These are phyloP conservation scores for Merluccius polli DNA, from an alignment of 2,797 vertebrate species.

Conservation along the genomic window DNA sequence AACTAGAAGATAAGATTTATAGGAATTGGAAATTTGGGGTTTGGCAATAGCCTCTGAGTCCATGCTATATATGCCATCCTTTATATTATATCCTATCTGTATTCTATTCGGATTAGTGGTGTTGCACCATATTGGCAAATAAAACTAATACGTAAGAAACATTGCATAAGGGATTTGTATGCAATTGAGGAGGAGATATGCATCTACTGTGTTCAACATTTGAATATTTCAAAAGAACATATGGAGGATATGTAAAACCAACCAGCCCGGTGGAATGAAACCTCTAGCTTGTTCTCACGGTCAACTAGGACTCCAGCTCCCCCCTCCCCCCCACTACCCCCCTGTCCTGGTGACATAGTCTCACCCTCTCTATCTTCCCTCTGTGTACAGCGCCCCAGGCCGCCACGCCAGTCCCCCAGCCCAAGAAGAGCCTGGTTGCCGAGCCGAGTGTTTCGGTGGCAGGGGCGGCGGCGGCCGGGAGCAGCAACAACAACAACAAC, in stretches of 20 bases:
- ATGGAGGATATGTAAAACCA: too few species aligned
- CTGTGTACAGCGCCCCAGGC: constrained; percentile 31
- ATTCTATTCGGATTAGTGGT: neutral
- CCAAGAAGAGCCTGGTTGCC: constrained; percentile 52
- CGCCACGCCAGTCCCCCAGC: constrained; percentile 13
- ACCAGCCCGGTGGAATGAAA: too few species aligned
- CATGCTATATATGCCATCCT: neutral
- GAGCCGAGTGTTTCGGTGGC: constrained; percentile 1
- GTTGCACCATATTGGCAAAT: neutral
- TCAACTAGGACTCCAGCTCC: too few species aligned
- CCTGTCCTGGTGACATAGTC: neutral
- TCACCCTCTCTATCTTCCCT: neutral
- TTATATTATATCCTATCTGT: neutral
- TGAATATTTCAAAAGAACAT: too few species aligned
- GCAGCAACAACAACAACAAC: constrained; percentile 52
- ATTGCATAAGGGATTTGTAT: neutral
- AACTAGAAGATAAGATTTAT: neutral
- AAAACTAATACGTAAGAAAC: neutral
- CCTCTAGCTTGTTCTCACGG: too few species aligned
- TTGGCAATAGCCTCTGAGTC: neutral
- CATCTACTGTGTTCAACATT: neutral
- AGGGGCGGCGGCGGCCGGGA: neutral
- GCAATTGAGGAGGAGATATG: neutral
- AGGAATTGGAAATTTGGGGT: neutral
- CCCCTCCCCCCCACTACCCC: neutral